Percentiles rank a stretch among this genome's conserved stretches.
phyloP scores from a whole-genome alignment of 2,888 invertebrate species.

The Thyatira batis region DNA sequence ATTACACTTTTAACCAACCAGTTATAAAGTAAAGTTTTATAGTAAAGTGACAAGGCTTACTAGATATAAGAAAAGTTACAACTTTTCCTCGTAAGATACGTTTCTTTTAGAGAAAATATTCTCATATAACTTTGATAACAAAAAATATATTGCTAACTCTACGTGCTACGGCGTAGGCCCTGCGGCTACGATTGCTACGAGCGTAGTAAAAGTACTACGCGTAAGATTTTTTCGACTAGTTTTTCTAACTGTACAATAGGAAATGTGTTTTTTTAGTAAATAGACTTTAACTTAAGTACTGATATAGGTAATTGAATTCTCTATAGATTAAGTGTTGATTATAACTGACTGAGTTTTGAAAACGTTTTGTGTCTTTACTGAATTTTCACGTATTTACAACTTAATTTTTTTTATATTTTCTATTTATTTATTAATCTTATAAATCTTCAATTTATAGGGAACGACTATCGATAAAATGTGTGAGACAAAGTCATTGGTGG shows the following conservation, averaged over 20 bases:
- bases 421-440: too few relatives aligned
- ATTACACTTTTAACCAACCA: too few relatives aligned
- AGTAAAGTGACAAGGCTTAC: not conserved
- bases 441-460: too few relatives aligned
- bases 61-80: not conserved
- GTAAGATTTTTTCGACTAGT: conserved; percentile 7
- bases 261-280: not conserved
- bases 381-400: too few relatives aligned
- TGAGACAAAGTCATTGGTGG: too few relatives aligned
- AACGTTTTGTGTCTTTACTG: too few relatives aligned
- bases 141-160: not conserved
- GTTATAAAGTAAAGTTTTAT: too few relatives aligned
- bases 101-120: not conserved
- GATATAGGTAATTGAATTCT: conserved; percentile 11
- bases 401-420: too few relatives aligned
- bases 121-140: not conserved
- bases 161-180: conserved; percentile 18
- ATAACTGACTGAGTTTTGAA: too few relatives aligned
- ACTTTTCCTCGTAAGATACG: not conserved
- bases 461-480: too few relatives aligned
- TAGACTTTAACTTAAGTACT: not conserved
- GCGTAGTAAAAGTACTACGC: conserved; percentile 17
- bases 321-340: too few relatives aligned
- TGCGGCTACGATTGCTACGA: conserved; percentile 21
- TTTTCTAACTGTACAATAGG: conserved; percentile 27